Evolutionary conservation across 92 coral and sea anemone genomes (phyloP).

Genomic region (Micromussa lordhowensis): DNA sequence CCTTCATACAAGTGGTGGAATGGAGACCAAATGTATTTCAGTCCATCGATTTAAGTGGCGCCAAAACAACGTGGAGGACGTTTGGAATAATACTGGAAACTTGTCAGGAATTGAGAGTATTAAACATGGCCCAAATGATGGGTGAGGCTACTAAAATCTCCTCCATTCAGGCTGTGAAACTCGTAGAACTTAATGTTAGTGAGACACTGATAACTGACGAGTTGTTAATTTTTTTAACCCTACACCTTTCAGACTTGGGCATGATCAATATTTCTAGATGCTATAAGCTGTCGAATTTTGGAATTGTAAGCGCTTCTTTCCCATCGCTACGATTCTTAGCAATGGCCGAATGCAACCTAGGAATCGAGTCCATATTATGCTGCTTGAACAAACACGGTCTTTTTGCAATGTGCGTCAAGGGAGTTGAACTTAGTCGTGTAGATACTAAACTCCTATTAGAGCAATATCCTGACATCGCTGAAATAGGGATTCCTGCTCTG

Average conservation of each 20-base stretch:
- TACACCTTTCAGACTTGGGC: slow-evolving; percentile 4
- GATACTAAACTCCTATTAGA: too few relatives aligned
- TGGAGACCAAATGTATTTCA: slow-evolving; percentile 21
- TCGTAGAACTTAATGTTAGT: slow-evolving; percentile 20
- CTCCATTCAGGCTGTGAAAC: background rate
- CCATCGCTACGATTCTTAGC: background rate
- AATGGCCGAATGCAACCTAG: background rate
- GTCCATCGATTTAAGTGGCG: background rate
- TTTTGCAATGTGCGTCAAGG: slow-evolving; percentile 21
- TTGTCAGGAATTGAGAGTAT: background rate
- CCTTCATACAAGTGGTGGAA: slow-evolving; percentile 11
- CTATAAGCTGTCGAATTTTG: background rate
- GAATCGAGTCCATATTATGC: slow-evolving; percentile 9
- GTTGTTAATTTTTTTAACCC: background rate
- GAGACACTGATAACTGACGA: slow-evolving; percentile 7
- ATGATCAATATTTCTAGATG: slow-evolving; percentile 9
- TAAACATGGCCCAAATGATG: slow-evolving; percentile 16
- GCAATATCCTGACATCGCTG: too few relatives aligned
- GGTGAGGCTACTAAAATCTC: slow-evolving; percentile 3
- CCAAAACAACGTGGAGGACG: slow-evolving; percentile 3
- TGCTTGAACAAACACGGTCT: background rate
- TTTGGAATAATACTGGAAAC: background rate
- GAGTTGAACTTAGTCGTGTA: too few relatives aligned
- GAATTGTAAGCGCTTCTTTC: background rate
- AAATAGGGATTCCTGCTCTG: slow-evolving; percentile 20